A percentile compares a stretch with the other conserved stretches of the same genome.
phyloP scores from a whole-genome alignment of 1,140 invertebrate species.

The Geopemphigus sp. region DNA sequence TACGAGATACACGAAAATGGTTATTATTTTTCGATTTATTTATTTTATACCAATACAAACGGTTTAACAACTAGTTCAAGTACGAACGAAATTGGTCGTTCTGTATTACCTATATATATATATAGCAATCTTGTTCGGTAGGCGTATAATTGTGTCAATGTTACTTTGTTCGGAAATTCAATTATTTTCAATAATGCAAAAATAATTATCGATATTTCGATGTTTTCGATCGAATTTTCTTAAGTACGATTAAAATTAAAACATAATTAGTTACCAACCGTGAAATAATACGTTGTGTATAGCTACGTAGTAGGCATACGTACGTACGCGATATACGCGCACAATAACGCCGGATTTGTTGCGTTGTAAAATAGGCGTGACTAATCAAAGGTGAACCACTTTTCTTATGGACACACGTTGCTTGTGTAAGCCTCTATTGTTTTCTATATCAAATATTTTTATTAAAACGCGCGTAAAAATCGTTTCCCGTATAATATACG shows the following conservation, averaged over 20 bases:
- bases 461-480: conserved; percentile 5
- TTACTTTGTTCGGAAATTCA: conserved; percentile 13
- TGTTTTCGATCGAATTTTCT: not conserved
- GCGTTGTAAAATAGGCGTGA: conserved; percentile 35
- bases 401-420: conserved; percentile 5
- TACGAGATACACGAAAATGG: not conserved
- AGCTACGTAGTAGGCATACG: too few species aligned
- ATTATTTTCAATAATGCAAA: not conserved
- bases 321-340: not conserved
- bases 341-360: conserved; percentile 29
- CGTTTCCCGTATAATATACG: not conserved
- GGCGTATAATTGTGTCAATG: not conserved
- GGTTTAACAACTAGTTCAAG: conserved; percentile 20
- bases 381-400: conserved; percentile 34
- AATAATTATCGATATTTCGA: not conserved
- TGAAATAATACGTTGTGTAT: not conserved
- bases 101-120: not conserved
- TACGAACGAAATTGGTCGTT: conserved; percentile 4
- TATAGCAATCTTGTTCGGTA: not conserved
- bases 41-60: not conserved
- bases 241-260: not conserved
- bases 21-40: not conserved
- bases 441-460: not conserved
- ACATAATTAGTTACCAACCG: conserved; percentile 7
- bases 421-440: conserved; percentile 36